Percentiles rank a stretch among this genome's conserved stretches.
Evolutionary conservation across 92 coral and sea anemone species (phyloP).

Genomic region (Heteractis magnifica): DNA sequence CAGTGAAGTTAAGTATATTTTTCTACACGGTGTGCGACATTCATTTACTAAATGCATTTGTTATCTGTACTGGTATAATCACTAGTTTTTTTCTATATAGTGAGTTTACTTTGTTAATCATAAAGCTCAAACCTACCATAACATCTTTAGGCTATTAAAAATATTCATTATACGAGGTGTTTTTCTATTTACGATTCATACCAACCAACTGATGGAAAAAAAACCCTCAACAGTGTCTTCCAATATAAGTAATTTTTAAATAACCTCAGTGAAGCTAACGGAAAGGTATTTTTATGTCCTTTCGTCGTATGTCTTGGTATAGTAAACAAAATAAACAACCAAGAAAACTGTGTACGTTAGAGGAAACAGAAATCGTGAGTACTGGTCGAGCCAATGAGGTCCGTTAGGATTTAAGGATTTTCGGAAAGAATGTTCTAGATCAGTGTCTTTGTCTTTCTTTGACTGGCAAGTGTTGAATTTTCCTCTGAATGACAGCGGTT

Average conservation of each 20-base stretch:
- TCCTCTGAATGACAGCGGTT: constrained; percentile 28
- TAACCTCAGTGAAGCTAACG: background rate
- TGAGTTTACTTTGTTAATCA: no score
- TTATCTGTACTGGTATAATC: no score
- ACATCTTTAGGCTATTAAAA: no score
- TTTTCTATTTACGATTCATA: no score
- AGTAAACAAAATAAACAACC: constrained; percentile 70
- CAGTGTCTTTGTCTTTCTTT: background rate
- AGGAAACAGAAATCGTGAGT: constrained; percentile 78
- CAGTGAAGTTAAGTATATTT: no score
- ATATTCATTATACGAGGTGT: no score
- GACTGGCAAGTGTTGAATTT: constrained; percentile 9
- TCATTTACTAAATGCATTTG: no score
- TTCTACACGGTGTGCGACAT: no score
- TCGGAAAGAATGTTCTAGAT: background rate
- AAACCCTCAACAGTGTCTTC: background rate
- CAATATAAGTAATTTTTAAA: background rate
- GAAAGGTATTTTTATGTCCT: background rate
- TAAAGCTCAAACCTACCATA: no score
- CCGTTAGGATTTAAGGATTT: constrained; percentile 33
- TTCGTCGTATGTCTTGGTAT: constrained; percentile 27
- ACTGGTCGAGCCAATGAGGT: constrained; percentile 71
- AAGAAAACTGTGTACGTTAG: constrained; percentile 68
- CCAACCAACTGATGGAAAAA: background rate
- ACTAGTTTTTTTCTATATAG: no score